These are phyloP conservation scores for Clarias platycephalus DNA, from an alignment of 2,797 vertebrate genomes.

Conservation along the genomic window DNA sequence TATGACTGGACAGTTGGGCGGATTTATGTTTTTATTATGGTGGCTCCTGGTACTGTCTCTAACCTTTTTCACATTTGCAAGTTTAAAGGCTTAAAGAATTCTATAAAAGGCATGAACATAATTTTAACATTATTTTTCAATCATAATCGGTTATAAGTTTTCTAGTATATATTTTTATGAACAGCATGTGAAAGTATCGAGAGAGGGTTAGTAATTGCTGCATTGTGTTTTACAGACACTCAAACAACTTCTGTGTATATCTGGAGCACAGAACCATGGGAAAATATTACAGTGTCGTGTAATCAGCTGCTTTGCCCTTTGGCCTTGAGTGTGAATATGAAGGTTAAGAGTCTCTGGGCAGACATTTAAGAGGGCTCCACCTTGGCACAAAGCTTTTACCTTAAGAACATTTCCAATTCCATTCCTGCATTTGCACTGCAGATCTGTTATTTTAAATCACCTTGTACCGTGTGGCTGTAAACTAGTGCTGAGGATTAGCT, in stretches of 20 bases:
- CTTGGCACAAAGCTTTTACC: conserved; percentile 16
- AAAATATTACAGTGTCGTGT: conserved; percentile 36
- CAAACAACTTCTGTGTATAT: conserved; percentile 11
- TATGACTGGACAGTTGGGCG: background rate
- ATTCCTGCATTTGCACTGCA: background rate
- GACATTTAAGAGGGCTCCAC: conserved; percentile 12
- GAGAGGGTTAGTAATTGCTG: background rate
- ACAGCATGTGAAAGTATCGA: background rate
- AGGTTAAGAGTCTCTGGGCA: conserved; percentile 39
- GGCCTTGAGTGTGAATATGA: conserved; percentile 28
- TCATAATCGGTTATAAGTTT: background rate
- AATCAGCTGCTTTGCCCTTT: conserved; percentile 49
- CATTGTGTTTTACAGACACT: background rate
- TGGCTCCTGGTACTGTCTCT: background rate
- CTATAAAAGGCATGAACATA: background rate
- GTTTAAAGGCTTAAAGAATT: background rate
- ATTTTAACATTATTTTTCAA: background rate
- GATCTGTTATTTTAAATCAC: background rate
- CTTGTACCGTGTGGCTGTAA: background rate
- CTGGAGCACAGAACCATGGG: conserved; percentile 27
- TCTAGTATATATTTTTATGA: background rate
- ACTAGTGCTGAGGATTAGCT: background rate
- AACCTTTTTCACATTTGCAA: background rate
- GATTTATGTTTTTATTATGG: background rate
- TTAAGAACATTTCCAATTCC: background rate